These are phyloP conservation scores for Marmota monax DNA, from an alignment of 2,113 vertebrate species.

Conservation along the genomic window DNA sequence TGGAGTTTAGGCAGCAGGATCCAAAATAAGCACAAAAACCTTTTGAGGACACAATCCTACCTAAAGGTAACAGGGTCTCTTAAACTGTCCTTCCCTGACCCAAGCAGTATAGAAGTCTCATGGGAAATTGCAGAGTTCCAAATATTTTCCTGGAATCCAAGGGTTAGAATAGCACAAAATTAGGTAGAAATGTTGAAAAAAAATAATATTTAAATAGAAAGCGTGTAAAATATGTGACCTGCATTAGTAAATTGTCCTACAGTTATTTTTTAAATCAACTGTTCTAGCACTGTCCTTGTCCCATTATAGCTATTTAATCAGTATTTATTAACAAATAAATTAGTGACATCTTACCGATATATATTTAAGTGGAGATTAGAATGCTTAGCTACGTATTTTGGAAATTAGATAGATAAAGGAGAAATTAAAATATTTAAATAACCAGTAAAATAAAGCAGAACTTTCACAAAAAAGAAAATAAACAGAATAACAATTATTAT, in stretches of 20 bases:
- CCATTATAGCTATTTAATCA: background rate
- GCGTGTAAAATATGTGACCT: conserved; percentile 22
- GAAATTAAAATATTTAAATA: conserved; percentile 62
- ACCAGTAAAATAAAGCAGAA: conserved; percentile 70
- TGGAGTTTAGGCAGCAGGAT: conserved; percentile 86
- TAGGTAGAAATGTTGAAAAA: conserved; percentile 69
- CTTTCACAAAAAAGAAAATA: conserved; percentile 60
- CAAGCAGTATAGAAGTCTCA: conserved; percentile 73
- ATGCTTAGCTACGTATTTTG: background rate
- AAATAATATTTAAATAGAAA: conserved; percentile 23
- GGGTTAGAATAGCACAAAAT: conserved; percentile 66
- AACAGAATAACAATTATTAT: conserved; percentile 43
- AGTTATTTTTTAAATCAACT: background rate
- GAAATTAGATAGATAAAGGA: conserved; percentile 56
- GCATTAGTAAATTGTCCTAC: conserved; percentile 34
- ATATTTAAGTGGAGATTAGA: conserved; percentile 22
- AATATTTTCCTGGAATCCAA: conserved; percentile 65
- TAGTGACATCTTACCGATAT: background rate
- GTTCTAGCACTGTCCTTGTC: background rate
- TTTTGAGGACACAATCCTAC: conserved; percentile 85
- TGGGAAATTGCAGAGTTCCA: conserved; percentile 74
- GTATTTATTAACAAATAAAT: conserved; percentile 4
- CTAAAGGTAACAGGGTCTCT: conserved; percentile 84
- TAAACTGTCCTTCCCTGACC: conserved; percentile 82
- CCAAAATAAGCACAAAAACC: conserved; percentile 88